Percentiles rank a stretch among this genome's conserved stretches.
phyloP scores from a whole-genome alignment of 2,113 vertebrate species.

The Malurus elegans region DNA sequence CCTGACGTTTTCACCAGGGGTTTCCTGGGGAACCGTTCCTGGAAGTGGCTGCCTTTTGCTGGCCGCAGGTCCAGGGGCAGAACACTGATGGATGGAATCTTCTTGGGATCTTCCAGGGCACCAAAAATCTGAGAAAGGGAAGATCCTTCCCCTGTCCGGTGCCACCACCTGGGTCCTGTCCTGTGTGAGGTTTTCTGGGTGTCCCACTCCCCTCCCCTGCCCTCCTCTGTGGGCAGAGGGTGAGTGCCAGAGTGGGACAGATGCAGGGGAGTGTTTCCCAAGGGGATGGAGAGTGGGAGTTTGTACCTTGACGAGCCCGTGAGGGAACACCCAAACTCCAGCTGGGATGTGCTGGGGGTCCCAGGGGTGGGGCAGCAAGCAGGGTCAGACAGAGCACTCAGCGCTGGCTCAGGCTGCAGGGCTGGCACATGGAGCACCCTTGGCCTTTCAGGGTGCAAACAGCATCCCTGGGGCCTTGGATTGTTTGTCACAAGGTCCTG shows the following conservation, averaged over 20 bases:
- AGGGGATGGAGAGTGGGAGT: background rate
- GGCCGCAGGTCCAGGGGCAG: background rate
- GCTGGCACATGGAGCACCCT: background rate
- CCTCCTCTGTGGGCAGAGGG: background rate
- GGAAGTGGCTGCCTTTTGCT: background rate
- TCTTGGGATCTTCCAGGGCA: background rate
- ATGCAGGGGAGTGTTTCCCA: background rate
- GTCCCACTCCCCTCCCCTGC: background rate
- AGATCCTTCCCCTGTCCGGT: background rate
- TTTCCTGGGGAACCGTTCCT: background rate
- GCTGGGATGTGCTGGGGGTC: background rate
- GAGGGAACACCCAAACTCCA: background rate
- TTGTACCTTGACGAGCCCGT: background rate
- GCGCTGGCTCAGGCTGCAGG: background rate
- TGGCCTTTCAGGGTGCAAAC: accelerated
- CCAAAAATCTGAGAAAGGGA: background rate
- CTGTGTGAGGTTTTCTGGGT: background rate
- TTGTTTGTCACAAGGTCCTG: background rate
- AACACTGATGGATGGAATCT: background rate
- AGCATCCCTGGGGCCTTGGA: background rate
- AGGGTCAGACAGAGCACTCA: background rate
- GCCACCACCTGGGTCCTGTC: background rate
- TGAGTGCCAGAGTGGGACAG: background rate
- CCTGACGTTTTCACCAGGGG: background rate
- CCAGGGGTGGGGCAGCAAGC: accelerated